These are phyloP conservation scores for Thunnus thynnus DNA, from an alignment of 2,113 vertebrate genomes.

Conservation along the genomic window DNA sequence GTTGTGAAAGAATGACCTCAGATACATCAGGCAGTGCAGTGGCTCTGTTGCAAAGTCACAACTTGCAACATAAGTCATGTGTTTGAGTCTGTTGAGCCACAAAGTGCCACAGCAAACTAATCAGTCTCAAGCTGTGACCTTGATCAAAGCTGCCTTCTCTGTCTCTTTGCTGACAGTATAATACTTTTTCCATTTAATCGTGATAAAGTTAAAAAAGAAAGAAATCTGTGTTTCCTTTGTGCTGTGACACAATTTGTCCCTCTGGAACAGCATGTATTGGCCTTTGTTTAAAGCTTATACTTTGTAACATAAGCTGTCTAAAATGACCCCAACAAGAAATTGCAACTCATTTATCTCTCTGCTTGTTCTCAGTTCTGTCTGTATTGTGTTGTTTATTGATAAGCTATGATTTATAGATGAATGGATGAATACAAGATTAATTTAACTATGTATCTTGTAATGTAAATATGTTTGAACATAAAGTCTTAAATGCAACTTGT, in stretches of 20 bases:
- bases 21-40: slow-evolving; percentile 52
- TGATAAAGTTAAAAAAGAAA: slow-evolving; percentile 37
- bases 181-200: slow-evolving; percentile 4
- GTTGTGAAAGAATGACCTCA: slow-evolving; percentile 69
- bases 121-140: slow-evolving; percentile 62
- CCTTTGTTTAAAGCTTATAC: slow-evolving; percentile 30
- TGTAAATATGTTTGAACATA: not conserved
- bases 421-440: not conserved
- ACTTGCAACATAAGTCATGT: slow-evolving; percentile 72
- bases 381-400: slow-evolving; percentile 14
- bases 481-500: not conserved
- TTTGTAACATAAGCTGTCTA: slow-evolving; percentile 33
- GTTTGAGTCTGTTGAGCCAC: slow-evolving; percentile 57
- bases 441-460: not conserved
- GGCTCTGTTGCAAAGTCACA: slow-evolving; percentile 71
- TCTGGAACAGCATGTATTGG: slow-evolving; percentile 38
- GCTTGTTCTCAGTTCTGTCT: not conserved
- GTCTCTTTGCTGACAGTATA: slow-evolving; percentile 15
- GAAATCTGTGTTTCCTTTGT: slow-evolving; percentile 19
- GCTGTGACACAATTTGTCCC: slow-evolving; percentile 32
- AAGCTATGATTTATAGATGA: slow-evolving; percentile 1
- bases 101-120: slow-evolving; percentile 49
- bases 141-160: slow-evolving; percentile 44
- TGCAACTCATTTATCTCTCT: not conserved
- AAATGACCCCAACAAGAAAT: slow-evolving; percentile 18